Evolutionary conservation across 1,140 invertebrate genomes (phyloP).

Genomic region (Coboldia fuscipes): DNA sequence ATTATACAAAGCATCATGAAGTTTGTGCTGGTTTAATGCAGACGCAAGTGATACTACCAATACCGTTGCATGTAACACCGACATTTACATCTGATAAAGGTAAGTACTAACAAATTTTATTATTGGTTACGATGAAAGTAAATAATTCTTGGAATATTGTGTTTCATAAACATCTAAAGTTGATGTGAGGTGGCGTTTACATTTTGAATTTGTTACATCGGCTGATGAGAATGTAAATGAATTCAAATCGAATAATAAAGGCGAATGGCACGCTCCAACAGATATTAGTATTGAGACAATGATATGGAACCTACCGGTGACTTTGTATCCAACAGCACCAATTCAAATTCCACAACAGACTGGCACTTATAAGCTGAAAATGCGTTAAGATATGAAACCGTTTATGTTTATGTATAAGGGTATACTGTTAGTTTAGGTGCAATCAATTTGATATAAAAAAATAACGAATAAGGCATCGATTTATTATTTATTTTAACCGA

Average conservation of each 20-base stretch:
- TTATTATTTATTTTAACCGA: too few species aligned
- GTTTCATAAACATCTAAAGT: constrained; percentile 29
- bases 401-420: too few species aligned
- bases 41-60: constrained; percentile 75
- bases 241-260: constrained; percentile 19
- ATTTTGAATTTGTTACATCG: constrained; percentile 92
- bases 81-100: constrained; percentile 72
- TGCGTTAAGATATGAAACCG: too few species aligned
- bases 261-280: constrained; percentile 61
- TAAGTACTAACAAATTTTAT: constrained; percentile 15
- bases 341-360: constrained; percentile 40
- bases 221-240: constrained; percentile 29
- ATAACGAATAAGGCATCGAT: too few species aligned
- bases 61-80: constrained; percentile 84
- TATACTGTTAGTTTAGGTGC: too few species aligned
- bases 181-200: constrained; percentile 72
- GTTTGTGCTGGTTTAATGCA: constrained; percentile 73
- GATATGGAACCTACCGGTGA: constrained; percentile 92
- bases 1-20: constrained; percentile 77
- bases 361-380: too few species aligned
- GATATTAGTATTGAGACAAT: constrained; percentile 86
- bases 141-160: not conserved
- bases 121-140: not conserved
- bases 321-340: constrained; percentile 75
- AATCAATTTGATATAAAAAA: too few species aligned